Evolutionary conservation across 2,888 invertebrate genomes (phyloP).

Genomic region (Pogonocherus hispidulus): DNA sequence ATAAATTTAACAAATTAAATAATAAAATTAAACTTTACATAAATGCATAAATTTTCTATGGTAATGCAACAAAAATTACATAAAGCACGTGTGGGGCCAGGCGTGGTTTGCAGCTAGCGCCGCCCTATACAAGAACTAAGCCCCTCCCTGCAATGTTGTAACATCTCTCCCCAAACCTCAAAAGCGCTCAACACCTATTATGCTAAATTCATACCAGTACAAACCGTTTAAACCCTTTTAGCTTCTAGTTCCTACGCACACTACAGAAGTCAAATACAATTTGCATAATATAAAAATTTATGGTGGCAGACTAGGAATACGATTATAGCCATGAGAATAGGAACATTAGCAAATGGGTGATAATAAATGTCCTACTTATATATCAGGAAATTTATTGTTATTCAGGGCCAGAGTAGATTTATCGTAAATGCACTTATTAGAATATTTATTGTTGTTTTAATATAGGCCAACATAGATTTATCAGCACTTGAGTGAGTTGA

Average conservation of each 20-base stretch:
- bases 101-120: constrained; percentile 16
- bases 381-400: too few relatives aligned
- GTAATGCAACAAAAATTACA: constrained; percentile 10
- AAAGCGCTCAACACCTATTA: constrained; percentile 39
- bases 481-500: neutral
- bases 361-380: too few relatives aligned
- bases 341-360: neutral
- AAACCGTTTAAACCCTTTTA: constrained; percentile 36
- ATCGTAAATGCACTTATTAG: constrained; percentile 6
- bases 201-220: constrained; percentile 25
- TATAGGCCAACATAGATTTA: too few relatives aligned
- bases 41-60: too few relatives aligned
- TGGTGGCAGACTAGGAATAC: constrained; percentile 1
- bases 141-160: constrained; percentile 28
- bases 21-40: too few relatives aligned
- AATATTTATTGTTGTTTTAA: constrained; percentile 10
- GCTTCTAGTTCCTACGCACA: constrained; percentile 9
- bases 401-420: too few relatives aligned
- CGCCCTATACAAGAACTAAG: constrained; percentile 17
- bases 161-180: constrained; percentile 32
- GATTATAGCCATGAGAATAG: neutral
- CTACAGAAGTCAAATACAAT: constrained; percentile 16
- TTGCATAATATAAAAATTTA: constrained; percentile 31
- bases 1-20: too few relatives aligned
- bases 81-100: constrained; percentile 31